Base-by-base conservation (phyloP, 2,113 vertebrate species). In the Pipa parva region DNA sequence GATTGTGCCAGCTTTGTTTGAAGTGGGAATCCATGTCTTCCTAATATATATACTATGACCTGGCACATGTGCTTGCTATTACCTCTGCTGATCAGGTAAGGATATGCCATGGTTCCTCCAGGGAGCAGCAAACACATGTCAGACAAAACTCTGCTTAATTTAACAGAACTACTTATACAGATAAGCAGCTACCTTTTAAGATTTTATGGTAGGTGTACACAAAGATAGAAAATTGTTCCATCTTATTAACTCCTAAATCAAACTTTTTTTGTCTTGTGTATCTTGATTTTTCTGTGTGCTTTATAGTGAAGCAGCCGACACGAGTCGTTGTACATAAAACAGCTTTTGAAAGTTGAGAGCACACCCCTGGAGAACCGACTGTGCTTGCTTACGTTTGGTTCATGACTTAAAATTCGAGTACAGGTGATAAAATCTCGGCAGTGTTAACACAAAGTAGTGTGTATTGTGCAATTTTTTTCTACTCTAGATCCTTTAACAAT, bases 261-360 rank as follows among this genome's bases (percentile, higher is more conserved):
- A 97, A 93, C 94, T 96, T 93, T 90, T 91, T 92, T 91, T 97
- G 92, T 98, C 95, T 95, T 99, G 91, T 99, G 95, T 98, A 98
- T 99, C 94, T 97, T 97, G 93, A 98, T 99, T 97, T 99, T 91
- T 98, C 92, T 99, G 95, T 99, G 96, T 99, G 95, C 95, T 99
- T 99, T 99, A 87, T 99, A 99, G 96, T 96, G 95, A 96, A 97
- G 95, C 95, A 93, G 95, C 92, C 94, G 92, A 91, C 96, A 92
- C 85, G 93, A 97, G 92, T 99, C 95, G 95, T 99, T 98, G 96
- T 97, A 97, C 95, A 96, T 98, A 97, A 97, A 97, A 97, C 96
- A 93, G 91, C 96, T 98, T 94, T 94, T 97, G 96, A 98, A 95
- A 97, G 92, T 97, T 98, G 96, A 98, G 94, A 97, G 95, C 95